Conservation (phyloP, 2,888 invertebrate species). For the Epiblema foenella region DNA sequence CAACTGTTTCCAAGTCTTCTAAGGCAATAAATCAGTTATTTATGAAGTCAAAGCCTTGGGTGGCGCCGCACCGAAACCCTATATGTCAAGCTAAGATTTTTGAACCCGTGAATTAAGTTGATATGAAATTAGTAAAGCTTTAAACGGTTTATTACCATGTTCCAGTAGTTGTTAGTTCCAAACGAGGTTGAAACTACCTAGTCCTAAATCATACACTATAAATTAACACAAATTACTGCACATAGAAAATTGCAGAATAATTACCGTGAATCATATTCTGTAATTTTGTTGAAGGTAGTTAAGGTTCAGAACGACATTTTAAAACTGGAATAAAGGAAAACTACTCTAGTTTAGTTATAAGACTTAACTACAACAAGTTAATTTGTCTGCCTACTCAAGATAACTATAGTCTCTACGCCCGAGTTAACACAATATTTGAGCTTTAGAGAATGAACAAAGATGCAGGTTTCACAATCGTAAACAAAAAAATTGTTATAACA, state of each 20-base stretch:
- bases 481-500: slow-evolving; percentile 31
- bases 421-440: not conserved
- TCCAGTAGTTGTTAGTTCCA: not conserved
- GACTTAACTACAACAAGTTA: not conserved
- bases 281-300: slow-evolving; percentile 1
- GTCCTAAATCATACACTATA: slow-evolving; percentile 12
- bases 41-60: slow-evolving; percentile 38
- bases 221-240: slow-evolving; percentile 9
- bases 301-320: not conserved
- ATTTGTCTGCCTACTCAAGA: not conserved
- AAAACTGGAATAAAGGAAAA: not conserved
- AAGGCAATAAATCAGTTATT: slow-evolving; percentile 45
- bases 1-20: slow-evolving; percentile 35
- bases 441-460: slow-evolving; percentile 13
- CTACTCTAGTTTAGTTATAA: not conserved
- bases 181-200: slow-evolving; percentile 10
- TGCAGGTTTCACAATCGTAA: slow-evolving; percentile 16
- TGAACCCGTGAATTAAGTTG: slow-evolving; percentile 1
- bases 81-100: slow-evolving; percentile 31
- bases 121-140: slow-evolving; percentile 2
- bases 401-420: not conserved
- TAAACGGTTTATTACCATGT: slow-evolving; percentile 9
- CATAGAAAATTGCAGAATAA: slow-evolving; percentile 26
- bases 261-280: slow-evolving; percentile 12
- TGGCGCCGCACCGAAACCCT: slow-evolving; percentile 29